Base-by-base conservation (phyloP, 1,140 invertebrate genomes). In the Papilio aristodemus region DNA sequence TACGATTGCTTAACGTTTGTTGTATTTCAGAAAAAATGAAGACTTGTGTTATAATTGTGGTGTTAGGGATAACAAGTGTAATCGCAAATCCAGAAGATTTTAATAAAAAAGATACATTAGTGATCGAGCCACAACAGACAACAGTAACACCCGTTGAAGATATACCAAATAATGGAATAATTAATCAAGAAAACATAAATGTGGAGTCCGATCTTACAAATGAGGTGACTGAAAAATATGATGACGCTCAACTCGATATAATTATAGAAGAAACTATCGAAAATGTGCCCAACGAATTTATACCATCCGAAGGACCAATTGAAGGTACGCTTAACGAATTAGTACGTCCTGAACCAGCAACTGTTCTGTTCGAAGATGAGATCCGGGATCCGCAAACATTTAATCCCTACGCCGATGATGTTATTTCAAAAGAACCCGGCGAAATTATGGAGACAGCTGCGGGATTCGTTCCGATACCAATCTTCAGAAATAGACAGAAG, bases 371-470 rank as follows among this genome's bases (percentile, higher is more conserved):
- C 46, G 50, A 72, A 37, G 58, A 63, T 62, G 41, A 69, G 32
- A 38, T 66, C 4, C 41, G 63, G 60, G 66, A 73, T 66, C 43
- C 60, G 9, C 67, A 77, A 62, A 62, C 38, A 11, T 62, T 62
- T 59, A 32, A 27, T 50, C 67, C 46, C 62, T 67, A 72, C 11
- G 67, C 70, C 11, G 69, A 76, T 11, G 77, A 77, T 66, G 80
- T 80, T 22, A 37, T 81, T 17, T 66, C 82, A 14, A 68, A 71
- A 62, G 74, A 86, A 57, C 71, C 85, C 27, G 77, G 84, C 50
- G 86, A 91, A 80, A 84, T 89, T 41, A 89, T 91, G 87, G 83
- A 87, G 5, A 85, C 84, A 3, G 89, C 89, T 11, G 85, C 80
- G 3, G 87, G 85, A 17, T 87, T 89, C 38, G 78, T 80, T 5